phyloP scores from a whole-genome alignment of 37 sponge, comb jelly and placozoan species.

The Bolinopsis microptera region DNA sequence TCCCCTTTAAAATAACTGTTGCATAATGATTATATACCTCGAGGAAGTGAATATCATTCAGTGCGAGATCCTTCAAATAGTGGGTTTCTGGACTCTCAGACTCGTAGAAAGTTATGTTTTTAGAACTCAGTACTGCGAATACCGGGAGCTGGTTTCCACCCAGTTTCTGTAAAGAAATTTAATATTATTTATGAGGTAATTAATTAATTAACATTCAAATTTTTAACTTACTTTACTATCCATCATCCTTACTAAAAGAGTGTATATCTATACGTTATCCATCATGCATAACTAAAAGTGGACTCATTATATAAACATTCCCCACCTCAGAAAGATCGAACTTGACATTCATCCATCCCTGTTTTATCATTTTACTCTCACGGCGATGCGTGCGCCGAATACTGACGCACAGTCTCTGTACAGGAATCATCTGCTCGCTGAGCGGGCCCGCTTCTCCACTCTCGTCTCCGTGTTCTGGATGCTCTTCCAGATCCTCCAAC shows the following conservation, averaged over 20 bases:
- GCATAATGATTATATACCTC: too few relatives aligned
- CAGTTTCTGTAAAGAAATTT: slow-evolving; percentile 7
- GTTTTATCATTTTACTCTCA: slow-evolving; percentile 58
- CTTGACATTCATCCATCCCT: slow-evolving; percentile 64
- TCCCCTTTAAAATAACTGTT: too few relatives aligned
- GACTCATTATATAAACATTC: too few relatives aligned
- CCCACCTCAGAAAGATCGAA: slow-evolving; percentile 54
- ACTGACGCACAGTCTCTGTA: slow-evolving; percentile 58
- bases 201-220: too few relatives aligned
- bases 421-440: slow-evolving; percentile 46
- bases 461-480: neutral
- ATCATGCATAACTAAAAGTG: too few relatives aligned
- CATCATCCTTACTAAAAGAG: too few relatives aligned
- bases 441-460: neutral
- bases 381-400: slow-evolving; percentile 39
- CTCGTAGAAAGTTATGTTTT: slow-evolving; percentile 39
- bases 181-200: neutral
- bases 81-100: neutral
- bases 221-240: too few relatives aligned
- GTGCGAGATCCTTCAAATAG: slow-evolving; percentile 28
- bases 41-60: slow-evolving; percentile 38
- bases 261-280: too few relatives aligned
- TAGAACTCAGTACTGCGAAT: slow-evolving; percentile 3
- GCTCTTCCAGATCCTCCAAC: slow-evolving; percentile 2
- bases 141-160: neutral